phyloP scores from a whole-genome alignment of 2,888 invertebrate genomes.

The Entomobrya multifasciata region DNA sequence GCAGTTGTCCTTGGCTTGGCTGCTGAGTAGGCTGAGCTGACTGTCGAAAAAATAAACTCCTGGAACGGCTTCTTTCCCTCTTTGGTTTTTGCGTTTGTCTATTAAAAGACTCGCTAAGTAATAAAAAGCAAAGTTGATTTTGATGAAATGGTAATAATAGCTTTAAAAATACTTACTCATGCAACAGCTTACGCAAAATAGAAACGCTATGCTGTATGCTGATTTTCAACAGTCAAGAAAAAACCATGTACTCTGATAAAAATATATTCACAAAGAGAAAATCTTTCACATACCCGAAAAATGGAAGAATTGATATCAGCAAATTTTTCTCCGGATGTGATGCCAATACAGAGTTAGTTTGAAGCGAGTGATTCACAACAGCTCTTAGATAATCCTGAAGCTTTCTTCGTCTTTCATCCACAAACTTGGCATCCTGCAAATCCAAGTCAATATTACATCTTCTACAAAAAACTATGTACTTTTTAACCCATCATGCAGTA shows the following conservation, averaged over 20 bases:
- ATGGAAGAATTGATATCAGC: conserved; percentile 90
- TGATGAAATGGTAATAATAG: not conserved
- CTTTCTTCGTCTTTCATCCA: conserved; percentile 91
- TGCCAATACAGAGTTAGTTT: conserved; percentile 88
- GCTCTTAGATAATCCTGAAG: conserved; percentile 92
- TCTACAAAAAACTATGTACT: too few species aligned
- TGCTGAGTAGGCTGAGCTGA: conserved; percentile 46
- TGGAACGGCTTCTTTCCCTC: conserved; percentile 77
- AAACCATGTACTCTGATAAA: too few species aligned
- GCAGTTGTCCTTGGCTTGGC: conserved; percentile 46
- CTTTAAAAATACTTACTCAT: not conserved
- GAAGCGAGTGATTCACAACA: conserved; percentile 87
- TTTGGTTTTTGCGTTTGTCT: conserved; percentile 76
- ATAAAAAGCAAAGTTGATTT: conserved; percentile 2
- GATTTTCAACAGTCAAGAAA: not conserved
- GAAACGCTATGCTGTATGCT: not conserved
- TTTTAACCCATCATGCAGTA: too few species aligned
- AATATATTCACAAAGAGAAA: not conserved
- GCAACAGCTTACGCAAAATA: not conserved
- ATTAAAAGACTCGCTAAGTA: conserved; percentile 73
- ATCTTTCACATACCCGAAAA: conserved; percentile 87
- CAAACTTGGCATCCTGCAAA: conserved; percentile 88
- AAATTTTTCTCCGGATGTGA: conserved; percentile 89
- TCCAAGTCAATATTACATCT: too few species aligned
- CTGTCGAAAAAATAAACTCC: conserved; percentile 79